Evolutionary conservation across 2,888 invertebrate species (phyloP).

Genomic region (Drosophila parthenogenetica): DNA sequence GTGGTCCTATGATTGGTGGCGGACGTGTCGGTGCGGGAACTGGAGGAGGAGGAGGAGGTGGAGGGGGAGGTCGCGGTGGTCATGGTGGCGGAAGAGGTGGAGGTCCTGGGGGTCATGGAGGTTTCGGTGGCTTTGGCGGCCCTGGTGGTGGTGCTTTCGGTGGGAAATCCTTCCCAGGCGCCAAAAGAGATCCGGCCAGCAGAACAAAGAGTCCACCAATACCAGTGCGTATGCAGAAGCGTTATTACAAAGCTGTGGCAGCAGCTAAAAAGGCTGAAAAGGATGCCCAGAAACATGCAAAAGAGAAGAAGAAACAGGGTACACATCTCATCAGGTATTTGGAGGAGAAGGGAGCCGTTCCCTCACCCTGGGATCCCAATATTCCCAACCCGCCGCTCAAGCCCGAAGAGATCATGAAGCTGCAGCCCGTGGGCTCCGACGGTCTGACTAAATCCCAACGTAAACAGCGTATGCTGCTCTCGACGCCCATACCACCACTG

Average conservation of each 20-base stretch:
- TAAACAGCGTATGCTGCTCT: background rate
- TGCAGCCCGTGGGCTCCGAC: background rate
- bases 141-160: slow-evolving; percentile 1
- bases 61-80: background rate
- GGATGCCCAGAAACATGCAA: slow-evolving; percentile 9
- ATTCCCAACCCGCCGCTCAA: slow-evolving; percentile 10
- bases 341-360: slow-evolving; percentile 32
- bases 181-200: slow-evolving; percentile 21
- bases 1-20: slow-evolving; percentile 14
- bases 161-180: slow-evolving; percentile 32
- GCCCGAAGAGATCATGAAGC: background rate
- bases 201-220: slow-evolving; percentile 26
- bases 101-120: background rate
- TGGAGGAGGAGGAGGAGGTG: background rate
- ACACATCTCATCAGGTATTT: slow-evolving; percentile 62
- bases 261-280: slow-evolving; percentile 20
- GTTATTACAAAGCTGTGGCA: slow-evolving; percentile 17
- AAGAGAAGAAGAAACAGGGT: slow-evolving; percentile 31
- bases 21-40: background rate
- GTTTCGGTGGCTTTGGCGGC: background rate
- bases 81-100: background rate
- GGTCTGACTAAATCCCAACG: slow-evolving; percentile 20
- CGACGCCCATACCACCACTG: slow-evolving; percentile 11
- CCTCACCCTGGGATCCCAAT: slow-evolving; percentile 48
- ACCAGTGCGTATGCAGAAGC: slow-evolving; percentile 46